Evolutionary conservation across 2,888 invertebrate species (phyloP).

Genomic region (Agrotis puta): DNA sequence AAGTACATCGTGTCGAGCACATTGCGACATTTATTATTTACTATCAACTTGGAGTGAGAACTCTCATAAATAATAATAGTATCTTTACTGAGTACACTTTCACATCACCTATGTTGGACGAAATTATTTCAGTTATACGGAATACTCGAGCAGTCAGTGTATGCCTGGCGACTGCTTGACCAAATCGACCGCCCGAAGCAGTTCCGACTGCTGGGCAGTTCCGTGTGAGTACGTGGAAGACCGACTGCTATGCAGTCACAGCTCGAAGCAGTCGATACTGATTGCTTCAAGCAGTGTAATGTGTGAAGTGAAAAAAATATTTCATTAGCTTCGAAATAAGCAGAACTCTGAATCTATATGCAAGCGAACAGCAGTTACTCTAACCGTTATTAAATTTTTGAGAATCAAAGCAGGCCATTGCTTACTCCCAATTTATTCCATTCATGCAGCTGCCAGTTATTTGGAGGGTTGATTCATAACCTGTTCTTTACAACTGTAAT

Average conservation of each 20-base stretch:
- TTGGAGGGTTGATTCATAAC: slow-evolving; percentile 15
- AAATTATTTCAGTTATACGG: background rate
- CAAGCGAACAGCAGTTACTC: background rate
- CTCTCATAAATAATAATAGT: slow-evolving; percentile 5
- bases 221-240: too few species aligned
- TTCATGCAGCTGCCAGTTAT: slow-evolving; percentile 11
- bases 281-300: too few species aligned
- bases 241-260: too few species aligned
- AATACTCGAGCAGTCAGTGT: too few species aligned
- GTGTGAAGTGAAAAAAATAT: too few species aligned
- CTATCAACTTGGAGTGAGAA: slow-evolving; percentile 9
- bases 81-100: slow-evolving; percentile 1
- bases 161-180: too few species aligned
- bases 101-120: background rate
- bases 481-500: slow-evolving; percentile 2
- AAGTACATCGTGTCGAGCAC: slow-evolving; percentile 1
- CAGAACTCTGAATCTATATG: background rate
- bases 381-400: background rate
- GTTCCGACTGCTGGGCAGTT: too few species aligned
- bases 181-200: too few species aligned
- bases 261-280: too few species aligned
- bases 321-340: background rate
- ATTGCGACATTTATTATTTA: slow-evolving; percentile 12
- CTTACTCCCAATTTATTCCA: background rate
- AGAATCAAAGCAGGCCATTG: background rate